Conservation (phyloP, 2,797 vertebrate genomes). For the Jordanella pulchra region DNA sequence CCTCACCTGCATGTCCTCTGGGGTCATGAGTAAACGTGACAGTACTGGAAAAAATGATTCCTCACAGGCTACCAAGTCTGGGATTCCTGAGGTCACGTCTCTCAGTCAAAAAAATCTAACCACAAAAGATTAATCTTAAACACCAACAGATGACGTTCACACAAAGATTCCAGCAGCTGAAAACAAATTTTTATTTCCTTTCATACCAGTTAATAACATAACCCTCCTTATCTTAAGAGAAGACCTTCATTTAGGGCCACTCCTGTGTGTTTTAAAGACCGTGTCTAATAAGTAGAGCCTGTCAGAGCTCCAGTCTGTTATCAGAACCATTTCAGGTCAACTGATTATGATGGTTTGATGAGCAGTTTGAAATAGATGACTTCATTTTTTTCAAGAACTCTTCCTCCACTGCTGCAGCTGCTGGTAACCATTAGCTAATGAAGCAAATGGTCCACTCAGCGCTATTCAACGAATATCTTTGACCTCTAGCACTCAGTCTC, state of each 20-base stretch:
- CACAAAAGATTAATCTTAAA: not conserved
- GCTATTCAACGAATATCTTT: conserved; percentile 47
- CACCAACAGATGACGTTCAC: conserved; percentile 21
- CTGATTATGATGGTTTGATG: conserved; percentile 56
- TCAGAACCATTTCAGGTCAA: conserved; percentile 35
- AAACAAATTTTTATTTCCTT: conserved; percentile 40
- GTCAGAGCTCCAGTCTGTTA: conserved; percentile 25
- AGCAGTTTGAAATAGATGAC: conserved; percentile 50
- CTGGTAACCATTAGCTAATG: conserved; percentile 77
- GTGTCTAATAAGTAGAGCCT: conserved; percentile 11
- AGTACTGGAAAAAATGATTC: conserved; percentile 15
- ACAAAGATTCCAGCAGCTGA: conserved; percentile 12
- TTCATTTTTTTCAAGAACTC: conserved; percentile 40
- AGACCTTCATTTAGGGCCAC: conserved; percentile 11
- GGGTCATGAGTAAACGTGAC: conserved; percentile 34
- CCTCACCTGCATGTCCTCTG: conserved; percentile 17
- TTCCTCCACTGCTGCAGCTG: conserved; percentile 27
- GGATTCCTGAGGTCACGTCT: conserved; percentile 3
- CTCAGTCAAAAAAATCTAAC: conserved; percentile 15
- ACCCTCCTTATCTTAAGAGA: conserved; percentile 4
- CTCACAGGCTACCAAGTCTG: conserved; percentile 2
- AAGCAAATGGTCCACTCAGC: conserved; percentile 71
- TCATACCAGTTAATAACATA: conserved; percentile 32
- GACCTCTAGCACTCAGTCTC: conserved; percentile 29
- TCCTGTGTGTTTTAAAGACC: not conserved